A percentile compares a stretch with the other conserved stretches of the same genome.
Conservation (phyloP, 53 echinoderm and acorn worm genomes). For the Holothuria scabra region DNA sequence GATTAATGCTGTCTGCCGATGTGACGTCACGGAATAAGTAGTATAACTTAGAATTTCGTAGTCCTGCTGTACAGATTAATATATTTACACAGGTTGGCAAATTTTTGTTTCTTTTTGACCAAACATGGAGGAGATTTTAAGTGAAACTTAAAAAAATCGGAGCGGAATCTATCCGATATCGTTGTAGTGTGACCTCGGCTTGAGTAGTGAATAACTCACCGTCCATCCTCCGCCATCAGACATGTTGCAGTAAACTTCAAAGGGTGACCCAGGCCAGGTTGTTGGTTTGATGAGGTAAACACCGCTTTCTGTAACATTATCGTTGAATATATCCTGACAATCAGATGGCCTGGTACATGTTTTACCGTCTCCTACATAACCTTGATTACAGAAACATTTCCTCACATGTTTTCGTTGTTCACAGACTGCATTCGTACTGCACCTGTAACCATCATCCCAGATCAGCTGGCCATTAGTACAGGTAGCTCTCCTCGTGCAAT, state of each 20-base stretch:
- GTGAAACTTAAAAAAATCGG: too few species aligned
- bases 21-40: too few species aligned
- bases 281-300: slow-evolving; percentile 9
- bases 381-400: neutral
- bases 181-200: too few species aligned
- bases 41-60: too few species aligned
- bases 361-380: slow-evolving; percentile 18
- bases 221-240: slow-evolving; percentile 15
- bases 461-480: neutral
- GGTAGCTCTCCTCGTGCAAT: neutral
- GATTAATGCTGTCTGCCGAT: too few species aligned
- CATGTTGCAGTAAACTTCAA: slow-evolving; percentile 19
- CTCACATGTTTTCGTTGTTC: neutral
- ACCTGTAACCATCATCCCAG: neutral
- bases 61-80: too few species aligned
- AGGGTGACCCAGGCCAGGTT: slow-evolving; percentile 13
- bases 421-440: slow-evolving; percentile 13
- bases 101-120: too few species aligned
- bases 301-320: neutral
- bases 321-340: slow-evolving; percentile 2
- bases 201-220: neutral
- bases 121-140: too few species aligned
- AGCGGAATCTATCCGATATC: too few species aligned
- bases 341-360: neutral
- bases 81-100: too few species aligned